These are phyloP conservation scores for Scaptomyza cyrtandrae DNA, from an alignment of 2,888 invertebrate species.

Conservation along the genomic window DNA sequence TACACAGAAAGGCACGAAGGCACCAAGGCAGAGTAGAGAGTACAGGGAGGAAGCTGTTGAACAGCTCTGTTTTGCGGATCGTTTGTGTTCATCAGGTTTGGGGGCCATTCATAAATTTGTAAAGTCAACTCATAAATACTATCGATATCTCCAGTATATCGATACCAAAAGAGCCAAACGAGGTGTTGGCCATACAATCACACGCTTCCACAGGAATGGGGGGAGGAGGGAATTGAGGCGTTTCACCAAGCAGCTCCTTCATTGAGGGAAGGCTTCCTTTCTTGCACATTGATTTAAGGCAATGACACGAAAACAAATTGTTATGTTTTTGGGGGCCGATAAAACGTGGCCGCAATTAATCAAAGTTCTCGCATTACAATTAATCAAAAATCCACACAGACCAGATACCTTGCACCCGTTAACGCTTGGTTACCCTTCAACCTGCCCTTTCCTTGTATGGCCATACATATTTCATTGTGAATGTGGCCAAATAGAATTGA, in stretches of 20 bases:
- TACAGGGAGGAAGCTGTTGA: neutral
- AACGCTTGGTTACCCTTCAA: neutral
- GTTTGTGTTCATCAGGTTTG: slow-evolving; percentile 15
- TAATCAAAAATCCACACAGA: slow-evolving; percentile 66
- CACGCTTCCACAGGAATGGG: slow-evolving; percentile 30
- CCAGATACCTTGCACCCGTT: neutral
- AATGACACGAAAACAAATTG: slow-evolving; percentile 75
- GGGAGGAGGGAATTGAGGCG: neutral
- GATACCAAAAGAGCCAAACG: slow-evolving; percentile 36
- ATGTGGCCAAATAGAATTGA: slow-evolving; percentile 73
- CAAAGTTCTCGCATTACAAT: slow-evolving; percentile 77
- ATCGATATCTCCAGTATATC: slow-evolving; percentile 43
- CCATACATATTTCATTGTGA: slow-evolving; percentile 69
- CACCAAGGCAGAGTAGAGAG: neutral
- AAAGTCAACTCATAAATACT: slow-evolving; percentile 61
- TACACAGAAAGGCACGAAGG: slow-evolving; percentile 26
- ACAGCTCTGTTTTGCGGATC: slow-evolving; percentile 1
- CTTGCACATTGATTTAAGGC: slow-evolving; percentile 70
- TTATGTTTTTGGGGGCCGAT: slow-evolving; percentile 60
- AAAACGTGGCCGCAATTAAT: slow-evolving; percentile 71
- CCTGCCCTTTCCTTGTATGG: neutral
- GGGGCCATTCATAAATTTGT: slow-evolving; percentile 71
- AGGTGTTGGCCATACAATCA: slow-evolving; percentile 74
- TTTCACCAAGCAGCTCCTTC: neutral
- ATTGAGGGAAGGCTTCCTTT: neutral